A percentile compares a stretch with the other conserved stretches of the same genome.
Conservation (phyloP, 2,797 vertebrate genomes). For the Gallinago nigripennis region DNA sequence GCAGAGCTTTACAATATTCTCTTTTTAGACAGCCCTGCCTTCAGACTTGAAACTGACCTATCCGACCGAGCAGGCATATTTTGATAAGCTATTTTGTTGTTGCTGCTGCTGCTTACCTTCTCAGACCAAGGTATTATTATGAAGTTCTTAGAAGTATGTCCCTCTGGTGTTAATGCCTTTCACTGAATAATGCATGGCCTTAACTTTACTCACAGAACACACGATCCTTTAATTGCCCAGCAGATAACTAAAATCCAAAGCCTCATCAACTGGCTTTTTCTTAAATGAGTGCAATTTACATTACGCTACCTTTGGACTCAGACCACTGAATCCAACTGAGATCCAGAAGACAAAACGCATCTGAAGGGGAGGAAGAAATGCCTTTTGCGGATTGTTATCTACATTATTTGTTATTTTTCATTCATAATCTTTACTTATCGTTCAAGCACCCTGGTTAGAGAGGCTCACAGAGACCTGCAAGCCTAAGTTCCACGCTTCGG, state of each 20-base stretch:
- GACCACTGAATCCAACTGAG: not conserved
- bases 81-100: not conserved
- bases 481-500: not conserved
- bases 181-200: not conserved
- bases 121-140: not conserved
- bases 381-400: too few species aligned
- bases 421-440: not conserved
- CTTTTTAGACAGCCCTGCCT: not conserved
- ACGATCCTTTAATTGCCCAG: not conserved
- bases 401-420: not conserved
- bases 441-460: not conserved
- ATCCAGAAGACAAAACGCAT: not conserved
- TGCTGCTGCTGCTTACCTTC: not conserved
- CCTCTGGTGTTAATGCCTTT: not conserved
- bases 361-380: not conserved
- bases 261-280: not conserved
- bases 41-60: not conserved
- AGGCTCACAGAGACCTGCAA: not conserved
- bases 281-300: not conserved
- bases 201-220: not conserved
- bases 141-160: not conserved
- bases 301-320: not conserved
- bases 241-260: not conserved
- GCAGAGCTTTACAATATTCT: not conserved
- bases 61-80: not conserved